A percentile compares a stretch with the other conserved stretches of the same genome.
Evolutionary conservation across 2,797 vertebrate genomes (phyloP).

Genomic region (Anableps anableps): DNA sequence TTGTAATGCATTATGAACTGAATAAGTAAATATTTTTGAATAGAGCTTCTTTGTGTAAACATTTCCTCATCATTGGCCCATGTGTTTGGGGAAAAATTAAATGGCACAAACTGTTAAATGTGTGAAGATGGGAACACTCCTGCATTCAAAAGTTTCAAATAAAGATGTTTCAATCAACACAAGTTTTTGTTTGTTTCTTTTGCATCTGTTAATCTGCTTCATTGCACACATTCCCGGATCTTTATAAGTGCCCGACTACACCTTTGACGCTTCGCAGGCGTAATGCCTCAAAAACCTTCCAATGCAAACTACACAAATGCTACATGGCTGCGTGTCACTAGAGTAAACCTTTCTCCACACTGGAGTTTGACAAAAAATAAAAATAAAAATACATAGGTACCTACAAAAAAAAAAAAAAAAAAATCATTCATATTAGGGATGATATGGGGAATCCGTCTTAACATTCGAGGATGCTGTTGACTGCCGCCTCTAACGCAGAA

Average conservation of each 20-base stretch:
- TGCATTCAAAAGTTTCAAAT: constrained; percentile 22
- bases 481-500: constrained; percentile 97
- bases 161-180: background rate
- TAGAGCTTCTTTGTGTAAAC: constrained; percentile 79
- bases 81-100: constrained; percentile 12
- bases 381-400: constrained; percentile 9
- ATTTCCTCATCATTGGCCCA: constrained; percentile 52
- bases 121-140: constrained; percentile 69
- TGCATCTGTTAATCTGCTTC: constrained; percentile 36
- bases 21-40: constrained; percentile 42
- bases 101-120: constrained; percentile 58
- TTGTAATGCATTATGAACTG: constrained; percentile 44
- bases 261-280: constrained; percentile 7
- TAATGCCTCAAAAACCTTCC: constrained; percentile 16
- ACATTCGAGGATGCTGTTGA: constrained; percentile 99
- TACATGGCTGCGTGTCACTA: constrained; percentile 55
- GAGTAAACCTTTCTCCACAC: constrained; percentile 65
- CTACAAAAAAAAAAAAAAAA: constrained; percentile 20
- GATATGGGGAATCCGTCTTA: constrained; percentile 78
- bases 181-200: constrained; percentile 1
- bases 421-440: constrained; percentile 15
- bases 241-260: constrained; percentile 58
- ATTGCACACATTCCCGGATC: constrained; percentile 72
- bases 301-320: constrained; percentile 44
- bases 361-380: constrained; percentile 29